Conservation (phyloP, 2,888 invertebrate species). For the Aporophyla lueneburgensis region DNA sequence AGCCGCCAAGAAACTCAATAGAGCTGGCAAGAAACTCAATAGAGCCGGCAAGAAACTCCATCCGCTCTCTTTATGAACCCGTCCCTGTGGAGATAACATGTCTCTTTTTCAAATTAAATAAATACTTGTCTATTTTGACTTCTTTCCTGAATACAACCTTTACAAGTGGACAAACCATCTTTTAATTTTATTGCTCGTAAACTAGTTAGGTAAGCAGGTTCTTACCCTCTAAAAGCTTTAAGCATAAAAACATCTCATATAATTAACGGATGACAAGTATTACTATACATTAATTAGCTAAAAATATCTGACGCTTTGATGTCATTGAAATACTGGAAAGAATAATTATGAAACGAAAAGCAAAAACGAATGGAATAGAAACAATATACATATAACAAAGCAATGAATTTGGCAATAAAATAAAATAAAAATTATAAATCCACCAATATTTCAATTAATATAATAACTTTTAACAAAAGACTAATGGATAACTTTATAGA, state of each 20-base stretch:
- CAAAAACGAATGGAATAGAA: not conserved
- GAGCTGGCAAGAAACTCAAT: too few species aligned
- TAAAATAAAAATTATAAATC: too few species aligned
- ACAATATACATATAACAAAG: not conserved
- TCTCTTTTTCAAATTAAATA: too few species aligned
- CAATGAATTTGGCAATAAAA: too few species aligned
- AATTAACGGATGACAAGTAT: not conserved
- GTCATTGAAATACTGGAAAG: not conserved
- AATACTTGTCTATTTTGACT: not conserved
- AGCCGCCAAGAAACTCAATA: too few species aligned
- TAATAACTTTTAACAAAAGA: not conserved
- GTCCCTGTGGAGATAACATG: not conserved
- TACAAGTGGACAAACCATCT: not conserved
- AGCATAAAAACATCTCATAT: not conserved
- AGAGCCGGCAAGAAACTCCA: too few species aligned
- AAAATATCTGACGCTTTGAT: not conserved
- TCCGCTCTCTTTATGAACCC: not conserved
- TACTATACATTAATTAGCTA: not conserved
- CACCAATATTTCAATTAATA: not conserved
- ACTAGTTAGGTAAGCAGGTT: not conserved
- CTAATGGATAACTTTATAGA: not conserved
- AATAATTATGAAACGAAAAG: not conserved
- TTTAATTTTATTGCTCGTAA: slow-evolving; percentile 24
- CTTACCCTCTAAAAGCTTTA: slow-evolving; percentile 18
- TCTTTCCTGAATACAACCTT: not conserved